Base-by-base conservation (phyloP, 2,797 vertebrate species). In the Hydrophis major region DNA sequence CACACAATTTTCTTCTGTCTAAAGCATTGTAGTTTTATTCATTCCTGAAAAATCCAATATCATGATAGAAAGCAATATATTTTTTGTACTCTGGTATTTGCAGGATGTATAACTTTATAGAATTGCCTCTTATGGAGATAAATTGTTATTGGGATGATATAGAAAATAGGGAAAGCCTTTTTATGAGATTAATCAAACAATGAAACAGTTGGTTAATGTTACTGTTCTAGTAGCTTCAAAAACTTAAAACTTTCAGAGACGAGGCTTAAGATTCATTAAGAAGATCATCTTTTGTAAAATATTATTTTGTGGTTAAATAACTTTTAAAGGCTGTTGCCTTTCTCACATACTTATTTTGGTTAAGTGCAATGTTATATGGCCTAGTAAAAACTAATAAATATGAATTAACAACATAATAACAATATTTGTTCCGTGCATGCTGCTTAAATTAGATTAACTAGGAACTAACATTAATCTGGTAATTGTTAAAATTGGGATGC, bases 11-110 rank as follows among this genome's bases (percentile, higher is more conserved):
- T 74, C 32, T 78, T 87, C 28, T 55, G 27, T 28, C 86, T 55
- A 87, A 60, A 55, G 14, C 86, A 55, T 6, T 55, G 3, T 87
- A 55, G 50, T 55, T 57, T 56, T 88, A 57, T 57, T 28, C 87
- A 94, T 95, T 96, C 95, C 59, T 56, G 47, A 87, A 32, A 94
- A 96, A 95, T 92, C 89, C 90, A 83, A 25, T 25, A 56, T 94
- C 93, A 92, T 95, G 92, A 91, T 55, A 91, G 59, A 83, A 94
- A 4, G 74, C 32, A 42, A 10, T 93, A 95, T 88, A 3, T 94
- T 95, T 94, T 89, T 95, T 94, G 90, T 53, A 60, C 18, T 47
- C 37, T 6, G 92, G 32, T 93, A 94, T 95, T 94, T 94, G 78
- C 66, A 94, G 57, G 55, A 69, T 89, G 55, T 95, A 55, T 87